Evolutionary conservation across 2,797 vertebrate genomes (phyloP).

Genomic region (Enteromius trimaculatus): DNA sequence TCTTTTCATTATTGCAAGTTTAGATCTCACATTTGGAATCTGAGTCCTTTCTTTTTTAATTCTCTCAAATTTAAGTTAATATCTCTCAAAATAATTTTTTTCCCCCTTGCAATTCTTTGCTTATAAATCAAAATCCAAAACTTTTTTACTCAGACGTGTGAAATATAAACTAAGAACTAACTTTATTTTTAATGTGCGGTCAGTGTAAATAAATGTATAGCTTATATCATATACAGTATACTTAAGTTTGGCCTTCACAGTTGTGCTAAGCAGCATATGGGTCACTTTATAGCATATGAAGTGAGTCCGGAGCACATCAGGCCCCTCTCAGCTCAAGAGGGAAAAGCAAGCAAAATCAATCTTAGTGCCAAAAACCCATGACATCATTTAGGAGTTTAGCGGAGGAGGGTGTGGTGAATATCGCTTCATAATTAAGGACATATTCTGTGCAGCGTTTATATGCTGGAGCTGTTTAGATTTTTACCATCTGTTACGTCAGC

Average conservation of each 20-base stretch:
- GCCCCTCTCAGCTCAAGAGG: not conserved
- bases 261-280: slow-evolving; percentile 9
- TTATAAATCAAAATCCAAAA: not conserved
- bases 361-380: slow-evolving; percentile 40
- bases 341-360: no score
- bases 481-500: slow-evolving; percentile 39
- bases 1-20: not conserved
- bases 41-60: not conserved
- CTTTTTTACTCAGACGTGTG: not conserved
- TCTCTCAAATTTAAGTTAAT: not conserved
- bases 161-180: not conserved
- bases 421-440: slow-evolving; percentile 51
- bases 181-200: not conserved
- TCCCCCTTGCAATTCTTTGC: not conserved
- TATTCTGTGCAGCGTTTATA: slow-evolving; percentile 40
- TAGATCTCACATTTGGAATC: not conserved
- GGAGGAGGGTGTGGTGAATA: slow-evolving; percentile 29
- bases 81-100: not conserved
- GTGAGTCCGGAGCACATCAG: slow-evolving; percentile 5
- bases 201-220: not conserved
- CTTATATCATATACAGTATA: not conserved
- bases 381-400: slow-evolving; percentile 46
- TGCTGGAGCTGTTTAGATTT: slow-evolving; percentile 38
- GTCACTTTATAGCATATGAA: slow-evolving; percentile 9
- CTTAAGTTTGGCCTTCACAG: not conserved